Conservation (phyloP, 2,113 vertebrate species). For the Chelonoidis abingdonii region DNA sequence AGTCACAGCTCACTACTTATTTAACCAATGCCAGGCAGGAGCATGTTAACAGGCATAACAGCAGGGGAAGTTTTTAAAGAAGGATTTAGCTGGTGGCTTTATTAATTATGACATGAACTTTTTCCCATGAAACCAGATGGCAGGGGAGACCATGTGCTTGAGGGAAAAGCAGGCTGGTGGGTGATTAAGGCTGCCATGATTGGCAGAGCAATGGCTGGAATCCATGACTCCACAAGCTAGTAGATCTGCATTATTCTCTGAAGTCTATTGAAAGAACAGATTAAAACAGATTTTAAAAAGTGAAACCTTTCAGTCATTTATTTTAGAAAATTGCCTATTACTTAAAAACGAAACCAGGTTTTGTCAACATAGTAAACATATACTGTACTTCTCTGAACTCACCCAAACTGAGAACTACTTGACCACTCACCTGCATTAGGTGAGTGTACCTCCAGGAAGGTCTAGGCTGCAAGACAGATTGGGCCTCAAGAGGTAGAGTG, state of each 20-base stretch:
- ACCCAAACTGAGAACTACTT: not conserved
- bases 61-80: not conserved
- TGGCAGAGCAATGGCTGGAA: not conserved
- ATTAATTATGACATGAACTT: not conserved
- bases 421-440: not conserved
- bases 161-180: not conserved
- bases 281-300: not conserved
- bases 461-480: not conserved
- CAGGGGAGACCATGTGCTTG: rapidly evolving
- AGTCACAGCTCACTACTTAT: rapidly evolving
- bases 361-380: not conserved
- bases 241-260: not conserved
- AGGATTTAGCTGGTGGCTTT: not conserved
- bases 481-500: not conserved
- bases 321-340: not conserved
- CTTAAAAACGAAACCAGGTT: not conserved
- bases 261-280: not conserved
- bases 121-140: rapidly evolving
- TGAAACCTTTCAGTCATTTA: not conserved
- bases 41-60: not conserved
- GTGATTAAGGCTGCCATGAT: not conserved
- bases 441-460: not conserved
- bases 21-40: rapidly evolving
- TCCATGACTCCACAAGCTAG: not conserved
- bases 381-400: rapidly evolving